Base-by-base conservation (phyloP, 2,888 invertebrate species). In the Boloria selene region DNA sequence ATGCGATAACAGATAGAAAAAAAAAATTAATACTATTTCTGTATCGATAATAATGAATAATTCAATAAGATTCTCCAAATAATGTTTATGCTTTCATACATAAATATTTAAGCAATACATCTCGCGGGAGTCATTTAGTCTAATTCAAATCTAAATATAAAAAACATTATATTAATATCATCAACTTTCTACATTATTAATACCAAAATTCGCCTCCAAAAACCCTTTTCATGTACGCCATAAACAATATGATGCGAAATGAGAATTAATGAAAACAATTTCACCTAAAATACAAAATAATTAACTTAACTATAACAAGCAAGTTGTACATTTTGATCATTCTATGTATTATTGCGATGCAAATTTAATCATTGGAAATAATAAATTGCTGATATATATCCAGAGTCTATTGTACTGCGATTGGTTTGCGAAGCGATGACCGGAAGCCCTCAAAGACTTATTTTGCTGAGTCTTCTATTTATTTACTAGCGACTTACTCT, bases 281-380 rank as follows among this genome's bases (percentile, higher is more conserved):
- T 45, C n/a, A 56, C 44, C 4, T 44, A 22, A 56, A 44, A 44
- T 44, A n/a, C 56, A 45, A 5, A 22, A 13, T 45, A 45, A 56
- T 56, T 45, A 56, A 56, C 45, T 45, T 45, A 56, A 44, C 44
- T 45, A 56, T 17, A 56, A 45, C 45, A 56, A 56, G 56, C 31
- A 38, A 56, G 56, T 45, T 42, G 17, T 17, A 54, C 54, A 54
- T 17, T 53, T 54, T 38, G 17, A 54, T 54, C 17, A 38, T 13
- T 54, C 10, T 42, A 44, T 44, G 13, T 45, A 26, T 22, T 14
- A 45, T 26, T 56, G 16, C 45, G 44, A 56, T 16, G 56, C 26
- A 56, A 56, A 56, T 56, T 56, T 56, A 56, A 56, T 56, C 56
- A 26, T 22, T 45, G 22, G 45, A 26, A 56, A 45, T 45, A 26